Percentiles rank a stretch among this genome's conserved stretches.
These are phyloP conservation scores for Pseudonaja textilis DNA, from an alignment of 2,113 vertebrate species.

Conservation along the genomic window DNA sequence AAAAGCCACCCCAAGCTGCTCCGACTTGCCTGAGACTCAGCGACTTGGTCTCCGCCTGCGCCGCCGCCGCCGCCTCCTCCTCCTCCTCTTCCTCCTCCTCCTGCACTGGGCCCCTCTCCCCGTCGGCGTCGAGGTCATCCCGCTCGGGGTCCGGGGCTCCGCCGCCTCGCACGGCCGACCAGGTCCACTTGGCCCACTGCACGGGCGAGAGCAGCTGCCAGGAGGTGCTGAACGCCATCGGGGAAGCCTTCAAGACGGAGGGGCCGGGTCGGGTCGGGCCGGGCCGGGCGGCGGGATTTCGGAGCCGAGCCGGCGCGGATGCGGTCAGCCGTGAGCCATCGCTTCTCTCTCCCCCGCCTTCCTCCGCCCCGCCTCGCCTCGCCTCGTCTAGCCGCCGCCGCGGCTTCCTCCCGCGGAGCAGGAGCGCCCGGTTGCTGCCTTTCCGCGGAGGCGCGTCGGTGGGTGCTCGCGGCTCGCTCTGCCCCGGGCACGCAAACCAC, in stretches of 20 bases:
- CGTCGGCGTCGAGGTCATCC: not conserved
- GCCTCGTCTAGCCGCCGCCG: not conserved
- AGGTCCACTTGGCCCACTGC: slow-evolving; percentile 95
- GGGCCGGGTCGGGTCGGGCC: not conserved
- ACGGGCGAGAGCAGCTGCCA: slow-evolving; percentile 90
- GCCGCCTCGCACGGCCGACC: slow-evolving; percentile 87
- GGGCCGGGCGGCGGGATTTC: not conserved
- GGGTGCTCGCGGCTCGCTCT: not conserved
- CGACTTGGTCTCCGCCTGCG: slow-evolving; percentile 74
- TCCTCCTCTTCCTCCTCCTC: slow-evolving; percentile 62
- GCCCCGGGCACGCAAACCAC: not conserved
- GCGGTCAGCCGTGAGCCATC: slow-evolving; percentile 57
- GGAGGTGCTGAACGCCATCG: slow-evolving; percentile 82
- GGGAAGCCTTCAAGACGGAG: slow-evolving; percentile 24
- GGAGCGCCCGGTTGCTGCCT: not conserved
- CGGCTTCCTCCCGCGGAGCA: not conserved
- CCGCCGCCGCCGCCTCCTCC: slow-evolving; percentile 70
- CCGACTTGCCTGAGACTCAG: slow-evolving; percentile 86
- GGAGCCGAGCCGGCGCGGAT: slow-evolving; percentile 56
- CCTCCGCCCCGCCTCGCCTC: not conserved
- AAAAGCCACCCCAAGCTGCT: not conserved
- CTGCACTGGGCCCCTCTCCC: not conserved
- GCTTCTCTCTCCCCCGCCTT: not conserved
- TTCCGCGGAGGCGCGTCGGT: not conserved
- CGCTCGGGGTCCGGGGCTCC: slow-evolving; percentile 46